Evolutionary conservation across 2,113 vertebrate genomes (phyloP), one percentile per base, ranked within the genome.

Genomic region (Coturnix japonica): DNA sequence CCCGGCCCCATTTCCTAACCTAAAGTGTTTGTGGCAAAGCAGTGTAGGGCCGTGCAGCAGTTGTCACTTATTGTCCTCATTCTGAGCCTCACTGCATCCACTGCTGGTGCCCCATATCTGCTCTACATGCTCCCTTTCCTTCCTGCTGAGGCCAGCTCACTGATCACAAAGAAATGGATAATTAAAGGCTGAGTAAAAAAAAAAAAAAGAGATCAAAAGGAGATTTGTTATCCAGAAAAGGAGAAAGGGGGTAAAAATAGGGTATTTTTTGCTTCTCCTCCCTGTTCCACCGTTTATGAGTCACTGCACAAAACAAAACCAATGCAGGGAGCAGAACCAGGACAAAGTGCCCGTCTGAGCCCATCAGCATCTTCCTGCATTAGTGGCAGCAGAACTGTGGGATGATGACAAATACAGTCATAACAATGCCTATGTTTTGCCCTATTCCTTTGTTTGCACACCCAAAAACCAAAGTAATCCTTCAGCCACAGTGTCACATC

Each of bases 31-130:
- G 8, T 44, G 70, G 77, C 8, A 78, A 44, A 75, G 61, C 39
- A 75, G 35, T 0, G 2, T 23, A 39, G 28, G 16, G 13, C 60
- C 30, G 43, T 9, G 72, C 76, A 61, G 39, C 11, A 1, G 8
- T 4, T 80, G 31, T 15, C 14, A 7, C 10, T 3, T 0, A 0
- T 13, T 13, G 28, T 13, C 44, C 33, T 66, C 28, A 33, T 10
- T 46, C 73, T 30, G 39, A 59, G 17, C 41, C 23, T 77, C 43
- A 3, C 69, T 54, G 60, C 19, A 56, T 5, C 13, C 25, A 7
- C 69, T 64, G 53, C 43, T 51, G 30, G 14, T 71, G 39, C 28
- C 43, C 41, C 3, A 0, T 9, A n/a, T 33, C 39, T 4, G 5
- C 19, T n/a, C n/a, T n/a, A 72, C 53, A 75, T 1, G 1, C 6